These are phyloP conservation scores for Lagodon rhomboides DNA, from an alignment of 2,797 vertebrate species.

Conservation along the genomic window DNA sequence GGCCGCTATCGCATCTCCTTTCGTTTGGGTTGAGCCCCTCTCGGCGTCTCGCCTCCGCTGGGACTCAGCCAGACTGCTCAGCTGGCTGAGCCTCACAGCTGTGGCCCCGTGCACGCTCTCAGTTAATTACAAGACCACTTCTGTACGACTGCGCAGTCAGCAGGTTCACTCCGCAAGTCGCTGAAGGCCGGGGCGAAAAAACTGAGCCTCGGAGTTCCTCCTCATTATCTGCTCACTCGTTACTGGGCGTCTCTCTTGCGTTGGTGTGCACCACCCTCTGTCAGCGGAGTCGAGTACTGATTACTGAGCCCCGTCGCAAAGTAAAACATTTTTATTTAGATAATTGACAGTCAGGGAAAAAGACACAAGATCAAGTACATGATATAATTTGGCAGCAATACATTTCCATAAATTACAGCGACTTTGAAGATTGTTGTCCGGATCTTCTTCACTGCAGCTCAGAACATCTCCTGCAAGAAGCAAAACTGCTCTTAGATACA, in stretches of 20 bases:
- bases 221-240: conserved; percentile 62
- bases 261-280: conserved; percentile 46
- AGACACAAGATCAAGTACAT: background rate
- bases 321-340: conserved; percentile 36
- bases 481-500: conserved; percentile 17
- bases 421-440: background rate
- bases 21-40: conserved; percentile 53
- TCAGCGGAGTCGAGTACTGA: conserved; percentile 48
- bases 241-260: conserved; percentile 17
- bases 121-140: conserved; percentile 76
- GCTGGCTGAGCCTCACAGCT: conserved; percentile 70
- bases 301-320: background rate
- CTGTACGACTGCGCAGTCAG: conserved; percentile 70
- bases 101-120: conserved; percentile 58
- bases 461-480: conserved; percentile 75
- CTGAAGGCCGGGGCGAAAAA: conserved; percentile 34
- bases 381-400: conserved; percentile 18
- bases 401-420: conserved; percentile 19
- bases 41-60: conserved; percentile 52
- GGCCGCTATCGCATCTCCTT: conserved; percentile 22
- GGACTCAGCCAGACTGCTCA: conserved; percentile 61
- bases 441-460: conserved; percentile 37
- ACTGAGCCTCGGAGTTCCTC: conserved; percentile 37
- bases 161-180: conserved; percentile 57
- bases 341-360: conserved; percentile 24